phyloP scores from a whole-genome alignment of 2,888 invertebrate genomes.

The Polyommatus iphigenia region DNA sequence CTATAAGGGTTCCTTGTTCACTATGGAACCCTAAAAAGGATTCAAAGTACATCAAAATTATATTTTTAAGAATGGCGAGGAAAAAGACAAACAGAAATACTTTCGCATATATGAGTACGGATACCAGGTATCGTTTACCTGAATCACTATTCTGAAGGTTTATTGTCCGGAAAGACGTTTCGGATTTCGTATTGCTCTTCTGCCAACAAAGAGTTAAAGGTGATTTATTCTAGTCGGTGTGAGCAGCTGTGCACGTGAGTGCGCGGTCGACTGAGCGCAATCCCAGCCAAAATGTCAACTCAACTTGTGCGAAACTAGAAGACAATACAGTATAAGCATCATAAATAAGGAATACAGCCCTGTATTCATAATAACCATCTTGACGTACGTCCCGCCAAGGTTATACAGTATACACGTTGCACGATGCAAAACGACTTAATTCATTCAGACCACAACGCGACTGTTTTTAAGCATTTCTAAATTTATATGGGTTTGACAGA shows the following conservation, averaged over 20 bases:
- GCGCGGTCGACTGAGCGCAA: constrained; percentile 6
- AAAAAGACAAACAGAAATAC: too few species aligned
- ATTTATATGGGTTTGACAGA: too few species aligned
- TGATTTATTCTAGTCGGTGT: neutral
- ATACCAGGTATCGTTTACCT: neutral
- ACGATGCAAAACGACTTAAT: too few species aligned
- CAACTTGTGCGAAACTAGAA: neutral
- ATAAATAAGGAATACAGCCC: too few species aligned
- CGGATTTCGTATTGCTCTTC: constrained; percentile 15
- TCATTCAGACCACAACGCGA: too few species aligned
- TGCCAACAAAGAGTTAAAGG: constrained; percentile 22
- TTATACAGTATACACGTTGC: too few species aligned
- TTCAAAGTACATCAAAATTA: neutral
- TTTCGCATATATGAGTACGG: neutral
- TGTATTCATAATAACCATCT: too few species aligned
- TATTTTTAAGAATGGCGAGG: too few species aligned
- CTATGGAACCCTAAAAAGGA: too few species aligned
- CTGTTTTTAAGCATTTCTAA: too few species aligned
- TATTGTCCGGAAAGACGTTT: constrained; percentile 15
- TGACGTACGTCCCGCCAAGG: too few species aligned
- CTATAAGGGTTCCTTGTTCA: too few species aligned
- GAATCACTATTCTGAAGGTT: neutral
- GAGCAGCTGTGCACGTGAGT: neutral
- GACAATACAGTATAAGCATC: neutral
- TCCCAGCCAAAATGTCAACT: neutral